These are phyloP conservation scores for Trilocha varians DNA, from an alignment of 2,888 invertebrate genomes.

Conservation along the genomic window DNA sequence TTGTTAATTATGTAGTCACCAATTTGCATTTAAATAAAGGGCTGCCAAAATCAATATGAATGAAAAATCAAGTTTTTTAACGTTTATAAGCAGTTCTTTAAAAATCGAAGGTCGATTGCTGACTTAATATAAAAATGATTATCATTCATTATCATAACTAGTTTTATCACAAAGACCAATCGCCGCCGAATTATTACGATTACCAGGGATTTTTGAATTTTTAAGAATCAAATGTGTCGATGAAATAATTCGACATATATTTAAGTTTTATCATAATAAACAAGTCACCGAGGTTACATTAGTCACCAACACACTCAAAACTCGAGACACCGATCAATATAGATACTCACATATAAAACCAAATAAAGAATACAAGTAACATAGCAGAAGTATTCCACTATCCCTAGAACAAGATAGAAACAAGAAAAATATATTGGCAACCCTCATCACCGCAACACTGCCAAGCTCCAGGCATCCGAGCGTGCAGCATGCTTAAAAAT, in stretches of 20 bases:
- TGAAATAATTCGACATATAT: too few relatives aligned
- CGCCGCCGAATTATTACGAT: not conserved
- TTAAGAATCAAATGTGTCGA: too few relatives aligned
- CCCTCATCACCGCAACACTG: slow-evolving; percentile 63
- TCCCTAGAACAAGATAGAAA: slow-evolving; percentile 2
- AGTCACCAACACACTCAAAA: not conserved
- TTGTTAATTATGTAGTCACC: not conserved
- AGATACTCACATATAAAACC: too few relatives aligned
- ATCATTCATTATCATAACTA: not conserved
- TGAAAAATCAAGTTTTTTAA: too few relatives aligned
- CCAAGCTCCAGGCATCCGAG: slow-evolving; percentile 57
- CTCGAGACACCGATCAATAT: too few relatives aligned
- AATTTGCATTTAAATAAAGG: not conserved
- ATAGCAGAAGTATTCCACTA: too few relatives aligned
- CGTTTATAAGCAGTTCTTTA: too few relatives aligned
- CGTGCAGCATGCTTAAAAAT: slow-evolving; percentile 65
- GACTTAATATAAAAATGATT: not conserved
- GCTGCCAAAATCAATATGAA: not conserved
- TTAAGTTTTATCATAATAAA: too few relatives aligned
- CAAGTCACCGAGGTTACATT: not conserved
- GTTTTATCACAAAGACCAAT: not conserved
- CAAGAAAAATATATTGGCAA: slow-evolving; percentile 36
- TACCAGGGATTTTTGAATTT: too few relatives aligned
- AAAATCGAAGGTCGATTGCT: too few relatives aligned
- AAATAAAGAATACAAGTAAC: not conserved